These are phyloP conservation scores for Clarias batrachus DNA, from an alignment of 2,113 vertebrate species.

Conservation along the genomic window DNA sequence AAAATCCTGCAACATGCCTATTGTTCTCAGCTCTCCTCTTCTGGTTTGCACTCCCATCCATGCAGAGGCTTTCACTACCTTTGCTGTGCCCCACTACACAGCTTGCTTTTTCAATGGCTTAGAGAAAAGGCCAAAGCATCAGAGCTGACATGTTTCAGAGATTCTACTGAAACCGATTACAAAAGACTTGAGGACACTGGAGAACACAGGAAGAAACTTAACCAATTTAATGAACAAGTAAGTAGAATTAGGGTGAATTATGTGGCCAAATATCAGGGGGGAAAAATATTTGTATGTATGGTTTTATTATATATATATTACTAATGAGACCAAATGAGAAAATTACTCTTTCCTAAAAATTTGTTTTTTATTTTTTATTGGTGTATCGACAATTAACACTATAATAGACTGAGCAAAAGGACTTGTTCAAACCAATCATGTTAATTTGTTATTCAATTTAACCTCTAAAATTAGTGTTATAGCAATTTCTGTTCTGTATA, in stretches of 20 bases:
- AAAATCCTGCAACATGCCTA: conserved; percentile 45
- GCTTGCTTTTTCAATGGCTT: conserved; percentile 17
- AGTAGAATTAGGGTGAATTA: neutral
- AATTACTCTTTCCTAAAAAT: neutral
- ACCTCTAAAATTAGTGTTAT: neutral
- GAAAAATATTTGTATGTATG: neutral
- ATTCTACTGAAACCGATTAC: conserved; percentile 16
- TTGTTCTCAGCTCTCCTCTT: conserved; percentile 48
- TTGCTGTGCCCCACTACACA: conserved; percentile 20
- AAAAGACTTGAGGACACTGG: neutral
- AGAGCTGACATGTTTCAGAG: neutral
- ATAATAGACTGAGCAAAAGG: neutral
- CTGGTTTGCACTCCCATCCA: conserved; percentile 23
- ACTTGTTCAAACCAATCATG: neutral
- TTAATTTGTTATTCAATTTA: neutral
- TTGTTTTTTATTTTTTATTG: neutral
- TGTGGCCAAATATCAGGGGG: neutral
- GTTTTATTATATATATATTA: too few relatives aligned
- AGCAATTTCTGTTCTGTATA: neutral
- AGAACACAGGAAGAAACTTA: neutral
- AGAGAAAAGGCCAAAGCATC: conserved; percentile 24
- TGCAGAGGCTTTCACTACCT: conserved; percentile 10
- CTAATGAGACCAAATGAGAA: neutral
- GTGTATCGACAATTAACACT: neutral
- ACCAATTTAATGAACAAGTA: neutral